These are phyloP conservation scores for Habropoda laboriosa DNA, from an alignment of 1,140 invertebrate genomes.

Conservation along the genomic window DNA sequence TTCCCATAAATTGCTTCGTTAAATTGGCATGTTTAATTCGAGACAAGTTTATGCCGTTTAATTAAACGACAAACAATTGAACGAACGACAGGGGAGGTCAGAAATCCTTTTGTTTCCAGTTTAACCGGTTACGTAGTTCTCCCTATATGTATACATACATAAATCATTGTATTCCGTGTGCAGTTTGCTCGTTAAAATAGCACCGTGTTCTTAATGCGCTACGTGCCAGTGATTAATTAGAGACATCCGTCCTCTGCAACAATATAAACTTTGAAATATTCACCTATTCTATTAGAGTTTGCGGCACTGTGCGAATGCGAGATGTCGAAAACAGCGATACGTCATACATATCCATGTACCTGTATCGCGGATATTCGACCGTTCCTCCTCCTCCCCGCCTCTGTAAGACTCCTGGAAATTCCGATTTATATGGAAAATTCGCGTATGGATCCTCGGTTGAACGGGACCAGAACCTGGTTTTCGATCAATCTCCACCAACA, in stretches of 20 bases:
- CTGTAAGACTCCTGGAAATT: background rate
- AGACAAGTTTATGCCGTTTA: constrained; percentile 10
- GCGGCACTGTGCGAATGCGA: no score
- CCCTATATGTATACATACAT: no score
- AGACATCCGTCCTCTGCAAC: background rate
- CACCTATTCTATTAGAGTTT: background rate
- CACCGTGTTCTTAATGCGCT: background rate
- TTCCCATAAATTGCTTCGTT: background rate
- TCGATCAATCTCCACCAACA: background rate
- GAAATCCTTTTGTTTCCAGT: constrained; percentile 15
- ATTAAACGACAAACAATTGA: constrained; percentile 30
- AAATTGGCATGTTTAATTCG: background rate
- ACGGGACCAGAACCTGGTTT: background rate
- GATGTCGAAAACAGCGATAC: no score
- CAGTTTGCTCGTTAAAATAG: background rate
- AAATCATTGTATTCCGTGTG: background rate
- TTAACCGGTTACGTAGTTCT: background rate
- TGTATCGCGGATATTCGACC: no score
- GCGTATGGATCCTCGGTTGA: background rate
- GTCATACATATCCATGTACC: no score
- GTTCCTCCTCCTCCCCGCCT: no score
- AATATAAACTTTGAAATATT: background rate
- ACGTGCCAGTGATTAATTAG: background rate
- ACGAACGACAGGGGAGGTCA: background rate
- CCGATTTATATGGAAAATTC: background rate